Base-by-base conservation (phyloP, 2,113 vertebrate genomes). In the Plestiodon gilberti region DNA sequence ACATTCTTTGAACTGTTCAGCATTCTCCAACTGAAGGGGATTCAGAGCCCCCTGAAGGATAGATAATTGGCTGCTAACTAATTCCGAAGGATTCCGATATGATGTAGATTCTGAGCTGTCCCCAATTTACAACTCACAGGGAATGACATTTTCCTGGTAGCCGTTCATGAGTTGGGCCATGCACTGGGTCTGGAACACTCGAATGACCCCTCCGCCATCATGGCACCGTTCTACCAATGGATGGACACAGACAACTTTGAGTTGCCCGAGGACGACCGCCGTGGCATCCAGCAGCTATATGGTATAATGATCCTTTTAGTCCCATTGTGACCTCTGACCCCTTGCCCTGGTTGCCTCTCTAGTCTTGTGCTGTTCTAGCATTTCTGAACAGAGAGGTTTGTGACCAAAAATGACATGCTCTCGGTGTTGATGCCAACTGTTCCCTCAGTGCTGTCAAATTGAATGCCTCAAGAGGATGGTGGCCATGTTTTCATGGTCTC, bases 181-280 rank as follows among this genome's bases (percentile, higher is more conserved):
- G 98, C 98, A 43, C 92, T 99, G 83, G 98, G 98, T 64, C 95
- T 99, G 35, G 98, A 99, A 89, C 98, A 99, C 92, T 98, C 98
- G 28, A 97, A 96, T 1, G 95, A 98, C 77, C 98, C 98, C 0
- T 97, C 97, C 0, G 98, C 98, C 93, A 98, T 99, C 95, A 99
- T 99, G 98, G 98, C 98, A 0, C 98, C 98, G 2, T 98, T 98
- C 93, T 99, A 99, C 94, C 98, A 98, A 90, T 99, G 98, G 98
- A 98, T 99, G 94, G 98, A 98, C 64, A 98, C 97, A 0, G 97
- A 98, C 84, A 98, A 98, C 95, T 99, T 98, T 20, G 95, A 97
- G 79, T 94, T 99, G 30, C 98, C 98, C 0, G 97, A 98, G 1
- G 98, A 99, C 7, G 98, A 99, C 90, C 97, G 95, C 78, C 95